Percentiles rank a stretch among this genome's conserved stretches.
phyloP scores from a whole-genome alignment of 2,888 invertebrate species.

The Drosophila trichaetosa region DNA sequence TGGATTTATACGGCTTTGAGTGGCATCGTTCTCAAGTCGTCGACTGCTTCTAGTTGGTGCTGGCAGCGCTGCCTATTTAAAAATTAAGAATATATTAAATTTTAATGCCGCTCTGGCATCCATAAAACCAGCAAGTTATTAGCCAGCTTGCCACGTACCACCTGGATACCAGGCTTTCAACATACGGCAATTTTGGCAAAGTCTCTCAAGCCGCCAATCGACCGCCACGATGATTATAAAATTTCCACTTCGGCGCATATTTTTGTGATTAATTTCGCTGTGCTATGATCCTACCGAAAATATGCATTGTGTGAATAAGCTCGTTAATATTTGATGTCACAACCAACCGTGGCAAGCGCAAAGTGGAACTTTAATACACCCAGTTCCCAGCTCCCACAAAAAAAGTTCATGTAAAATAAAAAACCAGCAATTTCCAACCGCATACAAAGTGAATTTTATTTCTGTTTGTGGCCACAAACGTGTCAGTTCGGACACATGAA shows the following conservation, averaged over 20 bases:
- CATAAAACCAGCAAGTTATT: slow-evolving; percentile 68
- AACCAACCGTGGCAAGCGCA: slow-evolving; percentile 24
- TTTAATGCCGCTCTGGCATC: slow-evolving; percentile 59
- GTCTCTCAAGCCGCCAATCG: slow-evolving; percentile 53
- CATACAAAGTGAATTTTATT: slow-evolving; percentile 77
- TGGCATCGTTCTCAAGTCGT: slow-evolving; percentile 51
- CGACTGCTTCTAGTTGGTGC: slow-evolving; percentile 49
- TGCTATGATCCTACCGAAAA: slow-evolving; percentile 48
- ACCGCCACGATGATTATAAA: slow-evolving; percentile 66
- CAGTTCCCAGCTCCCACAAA: neutral
- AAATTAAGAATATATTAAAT: slow-evolving; percentile 76
- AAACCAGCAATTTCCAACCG: slow-evolving; percentile 57
- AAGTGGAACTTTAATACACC: slow-evolving; percentile 40
- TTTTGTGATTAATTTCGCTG: slow-evolving; percentile 69
- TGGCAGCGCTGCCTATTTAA: slow-evolving; percentile 68
- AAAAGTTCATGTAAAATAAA: slow-evolving; percentile 37
- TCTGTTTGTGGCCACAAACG: slow-evolving; percentile 76
- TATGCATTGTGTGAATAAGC: slow-evolving; percentile 45
- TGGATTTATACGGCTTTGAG: slow-evolving; percentile 77
- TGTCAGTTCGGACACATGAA: slow-evolving; percentile 77
- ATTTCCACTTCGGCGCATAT: slow-evolving; percentile 71
- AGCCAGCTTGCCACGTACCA: slow-evolving; percentile 49
- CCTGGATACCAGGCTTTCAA: slow-evolving; percentile 9
- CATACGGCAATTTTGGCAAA: slow-evolving; percentile 7
- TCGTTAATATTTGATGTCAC: slow-evolving; percentile 65